phyloP scores from a whole-genome alignment of 2,888 invertebrate genomes.

The Pammene fasciana region DNA sequence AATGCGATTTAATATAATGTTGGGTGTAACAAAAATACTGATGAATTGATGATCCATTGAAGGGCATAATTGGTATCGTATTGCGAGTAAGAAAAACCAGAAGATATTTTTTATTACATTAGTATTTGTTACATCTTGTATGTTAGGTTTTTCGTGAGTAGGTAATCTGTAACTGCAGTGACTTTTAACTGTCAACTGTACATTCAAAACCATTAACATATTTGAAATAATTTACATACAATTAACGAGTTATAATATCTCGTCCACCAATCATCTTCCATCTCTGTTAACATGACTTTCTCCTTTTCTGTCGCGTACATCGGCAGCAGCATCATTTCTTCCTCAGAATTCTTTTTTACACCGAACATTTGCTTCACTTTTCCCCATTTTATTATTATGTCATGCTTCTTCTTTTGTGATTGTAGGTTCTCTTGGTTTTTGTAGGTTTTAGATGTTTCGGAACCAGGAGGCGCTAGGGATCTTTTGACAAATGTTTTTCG shows the following conservation, averaged over 20 bases:
- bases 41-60: no score
- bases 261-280: slow-evolving; percentile 66
- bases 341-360: slow-evolving; percentile 54
- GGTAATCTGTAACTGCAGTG: no score
- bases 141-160: no score
- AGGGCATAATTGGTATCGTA: no score
- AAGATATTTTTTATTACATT: no score
- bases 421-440: slow-evolving; percentile 2
- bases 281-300: slow-evolving; percentile 43
- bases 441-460: slow-evolving; percentile 4
- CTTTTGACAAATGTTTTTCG: slow-evolving; percentile 14
- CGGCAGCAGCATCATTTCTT: slow-evolving; percentile 64
- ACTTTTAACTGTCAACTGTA: no score
- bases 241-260: slow-evolving; percentile 60
- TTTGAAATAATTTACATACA: slow-evolving; percentile 46
- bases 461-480: background rate
- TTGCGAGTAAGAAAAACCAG: no score
- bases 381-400: slow-evolving; percentile 50
- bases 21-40: no score
- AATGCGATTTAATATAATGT: no score
- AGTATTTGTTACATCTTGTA: no score
- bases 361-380: slow-evolving; percentile 50
- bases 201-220: background rate
- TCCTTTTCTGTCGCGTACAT: slow-evolving; percentile 51
- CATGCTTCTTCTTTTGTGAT: background rate